phyloP scores from a whole-genome alignment of 2,113 vertebrate genomes.

The Natator depressus region DNA sequence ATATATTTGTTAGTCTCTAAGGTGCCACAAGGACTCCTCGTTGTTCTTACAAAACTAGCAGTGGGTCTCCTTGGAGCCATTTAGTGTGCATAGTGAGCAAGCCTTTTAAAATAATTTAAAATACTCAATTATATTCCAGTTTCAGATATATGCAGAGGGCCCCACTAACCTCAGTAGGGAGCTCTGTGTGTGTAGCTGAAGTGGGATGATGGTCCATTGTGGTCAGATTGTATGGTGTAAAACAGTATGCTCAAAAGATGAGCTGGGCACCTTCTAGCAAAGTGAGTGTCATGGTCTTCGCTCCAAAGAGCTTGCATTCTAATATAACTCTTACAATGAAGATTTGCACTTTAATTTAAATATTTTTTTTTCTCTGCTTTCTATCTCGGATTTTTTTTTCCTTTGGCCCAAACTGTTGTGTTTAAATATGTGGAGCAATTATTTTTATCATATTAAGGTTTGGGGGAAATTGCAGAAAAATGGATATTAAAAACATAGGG shows the following conservation, averaged over 20 bases:
- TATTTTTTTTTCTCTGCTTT: background rate
- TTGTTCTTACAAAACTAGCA: background rate
- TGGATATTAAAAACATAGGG: background rate
- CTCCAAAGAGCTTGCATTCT: background rate
- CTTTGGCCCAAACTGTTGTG: background rate
- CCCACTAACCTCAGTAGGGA: background rate
- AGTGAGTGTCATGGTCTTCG: background rate
- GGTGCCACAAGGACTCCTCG: too few species aligned
- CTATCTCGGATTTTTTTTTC: background rate
- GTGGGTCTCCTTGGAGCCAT: background rate
- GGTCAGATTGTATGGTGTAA: background rate
- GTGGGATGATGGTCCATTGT: background rate
- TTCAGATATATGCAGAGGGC: background rate
- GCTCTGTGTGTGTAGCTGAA: background rate
- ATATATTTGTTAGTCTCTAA: too few species aligned
- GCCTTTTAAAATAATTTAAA: background rate
- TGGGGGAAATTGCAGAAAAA: background rate
- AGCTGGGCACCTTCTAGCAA: background rate
- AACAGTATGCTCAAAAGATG: background rate
- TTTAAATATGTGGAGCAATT: background rate
- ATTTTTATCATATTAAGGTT: background rate
- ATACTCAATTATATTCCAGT: background rate
- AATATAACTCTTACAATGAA: background rate
- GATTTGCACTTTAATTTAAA: background rate
- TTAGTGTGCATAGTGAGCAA: background rate